Conservation (phyloP, 1,140 invertebrate genomes). For the Pogonognathellus flavescens region DNA sequence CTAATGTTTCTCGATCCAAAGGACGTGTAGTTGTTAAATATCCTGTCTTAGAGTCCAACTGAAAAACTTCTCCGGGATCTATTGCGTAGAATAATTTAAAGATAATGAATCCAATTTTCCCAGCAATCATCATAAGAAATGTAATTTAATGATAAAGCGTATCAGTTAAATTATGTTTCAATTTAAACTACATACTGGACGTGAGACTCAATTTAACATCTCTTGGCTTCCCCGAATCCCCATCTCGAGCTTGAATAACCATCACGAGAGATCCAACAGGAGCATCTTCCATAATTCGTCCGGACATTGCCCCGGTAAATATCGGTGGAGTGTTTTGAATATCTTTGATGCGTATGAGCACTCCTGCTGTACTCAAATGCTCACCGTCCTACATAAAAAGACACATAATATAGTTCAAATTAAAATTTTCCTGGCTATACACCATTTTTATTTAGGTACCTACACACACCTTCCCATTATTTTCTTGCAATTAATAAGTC, state of each 20-base stretch:
- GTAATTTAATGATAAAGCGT: too few species aligned
- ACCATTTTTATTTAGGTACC: too few species aligned
- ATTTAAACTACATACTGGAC: slow-evolving; percentile 77
- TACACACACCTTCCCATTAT: too few species aligned
- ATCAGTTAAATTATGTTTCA: background rate
- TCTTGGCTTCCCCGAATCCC: slow-evolving; percentile 82
- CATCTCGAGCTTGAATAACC: slow-evolving; percentile 84
- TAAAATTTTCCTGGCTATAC: too few species aligned
- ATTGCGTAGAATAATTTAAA: slow-evolving; percentile 62
- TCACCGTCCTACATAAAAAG: slow-evolving; percentile 1
- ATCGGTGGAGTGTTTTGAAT: slow-evolving; percentile 83
- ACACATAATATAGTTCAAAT: too few species aligned
- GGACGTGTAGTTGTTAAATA: slow-evolving; percentile 86
- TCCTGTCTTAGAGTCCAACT: slow-evolving; percentile 82
- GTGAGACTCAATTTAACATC: slow-evolving; percentile 83
- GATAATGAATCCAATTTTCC: background rate
- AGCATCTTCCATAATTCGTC: slow-evolving; percentile 85
- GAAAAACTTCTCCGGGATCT: slow-evolving; percentile 91
- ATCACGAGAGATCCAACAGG: slow-evolving; percentile 86
- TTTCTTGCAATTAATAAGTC: too few species aligned
- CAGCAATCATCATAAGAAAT: too few species aligned
- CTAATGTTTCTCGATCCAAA: slow-evolving; percentile 84
- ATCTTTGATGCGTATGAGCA: slow-evolving; percentile 80
- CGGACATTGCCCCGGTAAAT: slow-evolving; percentile 84
- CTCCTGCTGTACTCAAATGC: slow-evolving; percentile 32